These are phyloP conservation scores for Lissonota sp. DNA, from an alignment of 2,888 invertebrate genomes.

Conservation along the genomic window DNA sequence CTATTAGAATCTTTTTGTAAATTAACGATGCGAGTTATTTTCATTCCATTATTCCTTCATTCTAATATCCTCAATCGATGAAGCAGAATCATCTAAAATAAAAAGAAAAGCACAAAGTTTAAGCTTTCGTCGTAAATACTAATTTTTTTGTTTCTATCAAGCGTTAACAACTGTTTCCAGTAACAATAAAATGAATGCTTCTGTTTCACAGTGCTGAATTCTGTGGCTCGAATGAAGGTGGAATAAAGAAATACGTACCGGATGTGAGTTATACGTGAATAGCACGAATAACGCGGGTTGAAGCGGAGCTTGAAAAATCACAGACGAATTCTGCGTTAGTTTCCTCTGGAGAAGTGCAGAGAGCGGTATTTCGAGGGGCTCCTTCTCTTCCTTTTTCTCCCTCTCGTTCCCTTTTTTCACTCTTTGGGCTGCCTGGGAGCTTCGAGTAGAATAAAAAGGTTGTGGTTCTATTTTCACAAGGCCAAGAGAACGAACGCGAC, in stretches of 20 bases:
- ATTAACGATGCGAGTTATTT: too few species aligned
- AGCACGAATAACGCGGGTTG: constrained; percentile 2
- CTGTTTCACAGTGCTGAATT: neutral
- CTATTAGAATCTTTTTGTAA: too few species aligned
- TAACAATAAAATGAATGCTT: neutral
- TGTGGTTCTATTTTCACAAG: constrained; percentile 12
- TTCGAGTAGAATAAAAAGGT: constrained; percentile 10
- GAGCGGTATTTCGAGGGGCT: constrained; percentile 8
- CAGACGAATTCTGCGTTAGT: constrained; percentile 30
- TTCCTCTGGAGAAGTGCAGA: constrained; percentile 32
- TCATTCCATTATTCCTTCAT: too few species aligned
- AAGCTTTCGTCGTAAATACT: too few species aligned
- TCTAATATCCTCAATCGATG: too few species aligned
- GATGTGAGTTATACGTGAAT: constrained; percentile 13
- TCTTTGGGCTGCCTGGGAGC: neutral
- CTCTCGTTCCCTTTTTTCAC: neutral
- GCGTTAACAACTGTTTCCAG: constrained; percentile 3
- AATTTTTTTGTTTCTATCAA: too few species aligned
- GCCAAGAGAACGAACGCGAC: constrained; percentile 1
- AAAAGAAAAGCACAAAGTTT: too few species aligned
- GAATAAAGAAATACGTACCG: constrained; percentile 9
- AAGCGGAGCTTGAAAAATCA: constrained; percentile 47
- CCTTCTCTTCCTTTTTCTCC: too few species aligned
- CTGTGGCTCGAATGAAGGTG: neutral
- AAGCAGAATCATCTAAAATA: too few species aligned